Conservation (phyloP, 2,888 invertebrate species). For the Athalia circularis region DNA sequence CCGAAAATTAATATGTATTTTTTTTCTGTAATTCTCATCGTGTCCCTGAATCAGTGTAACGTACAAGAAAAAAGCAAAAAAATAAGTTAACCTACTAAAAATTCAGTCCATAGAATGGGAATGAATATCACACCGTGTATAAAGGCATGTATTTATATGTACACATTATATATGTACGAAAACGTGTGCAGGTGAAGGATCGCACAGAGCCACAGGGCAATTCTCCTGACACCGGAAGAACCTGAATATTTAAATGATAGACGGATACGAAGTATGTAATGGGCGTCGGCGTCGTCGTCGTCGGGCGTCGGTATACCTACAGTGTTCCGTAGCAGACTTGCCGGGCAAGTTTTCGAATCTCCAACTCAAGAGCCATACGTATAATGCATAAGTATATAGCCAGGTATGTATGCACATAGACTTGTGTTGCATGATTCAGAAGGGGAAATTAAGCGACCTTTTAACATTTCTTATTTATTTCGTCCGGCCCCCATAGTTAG, state of each 20-base stretch:
- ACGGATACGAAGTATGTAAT: conserved; percentile 60
- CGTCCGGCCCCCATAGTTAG: not conserved
- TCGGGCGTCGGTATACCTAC: too few species aligned
- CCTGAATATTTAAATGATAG: conserved; percentile 63
- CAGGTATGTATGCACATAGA: conserved; percentile 39
- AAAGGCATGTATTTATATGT: too few species aligned
- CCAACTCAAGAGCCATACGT: conserved; percentile 14
- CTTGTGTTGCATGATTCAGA: conserved; percentile 59
- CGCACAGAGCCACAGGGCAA: conserved; percentile 34
- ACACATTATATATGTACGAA: not conserved
- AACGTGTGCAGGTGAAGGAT: not conserved
- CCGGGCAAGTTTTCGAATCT: conserved; percentile 2
- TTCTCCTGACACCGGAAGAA: conserved; percentile 58
- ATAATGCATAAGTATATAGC: not conserved
- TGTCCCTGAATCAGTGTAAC: too few species aligned
- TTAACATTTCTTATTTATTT: conserved; percentile 48
- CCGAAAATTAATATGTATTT: too few species aligned
- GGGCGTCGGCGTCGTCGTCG: conserved; percentile 46
- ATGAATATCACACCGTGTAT: too few species aligned
- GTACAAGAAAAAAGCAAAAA: too few species aligned
- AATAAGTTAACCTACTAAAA: too few species aligned
- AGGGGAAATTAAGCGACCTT: conserved; percentile 61
- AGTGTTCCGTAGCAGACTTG: not conserved
- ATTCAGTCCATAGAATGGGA: too few species aligned
- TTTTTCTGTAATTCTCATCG: too few species aligned